Conservation (phyloP, 2,797 vertebrate genomes). For the Coendou prehensilis region DNA sequence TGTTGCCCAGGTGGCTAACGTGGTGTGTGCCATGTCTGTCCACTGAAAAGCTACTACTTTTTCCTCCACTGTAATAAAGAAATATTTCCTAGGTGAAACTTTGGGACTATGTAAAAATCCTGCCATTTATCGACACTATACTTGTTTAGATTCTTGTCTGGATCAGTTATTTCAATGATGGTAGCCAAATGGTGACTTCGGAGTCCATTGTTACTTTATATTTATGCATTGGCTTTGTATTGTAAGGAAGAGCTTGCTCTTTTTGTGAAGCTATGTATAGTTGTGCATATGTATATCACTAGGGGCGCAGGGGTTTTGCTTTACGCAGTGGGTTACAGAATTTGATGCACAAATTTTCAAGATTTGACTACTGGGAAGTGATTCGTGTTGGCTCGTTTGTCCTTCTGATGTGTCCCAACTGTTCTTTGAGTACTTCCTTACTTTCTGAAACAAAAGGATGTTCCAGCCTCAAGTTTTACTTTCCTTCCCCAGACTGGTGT, state of each 20-base stretch:
- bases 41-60: background rate
- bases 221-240: background rate
- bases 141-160: conserved; percentile 20
- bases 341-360: background rate
- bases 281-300: background rate
- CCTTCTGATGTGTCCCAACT: background rate
- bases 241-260: background rate
- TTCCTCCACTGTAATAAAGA: background rate
- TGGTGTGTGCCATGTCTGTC: background rate
- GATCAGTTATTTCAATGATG: background rate
- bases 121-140: background rate
- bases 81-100: background rate
- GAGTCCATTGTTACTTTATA: background rate
- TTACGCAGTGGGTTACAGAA: background rate
- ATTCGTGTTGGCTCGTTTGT: background rate
- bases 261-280: background rate
- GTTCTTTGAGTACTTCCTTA: background rate
- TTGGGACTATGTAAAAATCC: background rate
- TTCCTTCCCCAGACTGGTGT: background rate
- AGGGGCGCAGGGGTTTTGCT: background rate
- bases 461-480: background rate
- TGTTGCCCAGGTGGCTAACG: background rate
- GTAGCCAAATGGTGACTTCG: background rate
- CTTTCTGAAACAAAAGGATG: background rate
- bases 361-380: background rate